phyloP scores from a whole-genome alignment of 2,797 vertebrate genomes.

The Gymnothorax reevesii region DNA sequence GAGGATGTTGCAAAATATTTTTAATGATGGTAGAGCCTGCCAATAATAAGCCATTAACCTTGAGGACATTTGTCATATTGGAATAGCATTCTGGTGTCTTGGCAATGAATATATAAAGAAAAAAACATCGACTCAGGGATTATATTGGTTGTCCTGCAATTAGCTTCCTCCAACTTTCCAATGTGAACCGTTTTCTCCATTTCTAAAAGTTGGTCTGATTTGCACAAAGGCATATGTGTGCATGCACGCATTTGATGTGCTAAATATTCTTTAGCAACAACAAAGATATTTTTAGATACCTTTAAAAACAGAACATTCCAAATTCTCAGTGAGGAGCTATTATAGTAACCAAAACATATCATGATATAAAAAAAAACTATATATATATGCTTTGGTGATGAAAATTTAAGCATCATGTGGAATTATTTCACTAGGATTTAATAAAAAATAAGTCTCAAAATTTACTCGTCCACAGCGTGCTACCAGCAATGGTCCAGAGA shows the following conservation, averaged over 20 bases:
- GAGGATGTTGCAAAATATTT: background rate
- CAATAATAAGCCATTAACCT: background rate
- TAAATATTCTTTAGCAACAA: background rate
- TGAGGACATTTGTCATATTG: conserved; percentile 1
- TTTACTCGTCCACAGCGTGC: background rate
- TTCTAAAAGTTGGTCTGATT: background rate
- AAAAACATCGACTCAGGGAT: background rate
- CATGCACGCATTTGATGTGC: background rate
- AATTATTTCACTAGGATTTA: background rate
- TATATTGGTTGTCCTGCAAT: background rate
- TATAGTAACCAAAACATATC: background rate
- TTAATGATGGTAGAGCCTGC: background rate
- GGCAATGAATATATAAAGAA: background rate
- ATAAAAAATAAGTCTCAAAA: background rate
- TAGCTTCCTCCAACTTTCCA: background rate
- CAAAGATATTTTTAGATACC: background rate
- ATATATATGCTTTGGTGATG: background rate
- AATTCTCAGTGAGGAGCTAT: background rate
- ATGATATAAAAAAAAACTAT: background rate
- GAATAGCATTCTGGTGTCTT: background rate
- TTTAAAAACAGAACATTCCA: background rate
- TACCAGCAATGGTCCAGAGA: background rate
- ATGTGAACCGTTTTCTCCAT: background rate
- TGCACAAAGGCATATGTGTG: background rate
- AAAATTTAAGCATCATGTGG: background rate